Base-by-base conservation (phyloP, 2,888 invertebrate species). In the Thera obeliscata region DNA sequence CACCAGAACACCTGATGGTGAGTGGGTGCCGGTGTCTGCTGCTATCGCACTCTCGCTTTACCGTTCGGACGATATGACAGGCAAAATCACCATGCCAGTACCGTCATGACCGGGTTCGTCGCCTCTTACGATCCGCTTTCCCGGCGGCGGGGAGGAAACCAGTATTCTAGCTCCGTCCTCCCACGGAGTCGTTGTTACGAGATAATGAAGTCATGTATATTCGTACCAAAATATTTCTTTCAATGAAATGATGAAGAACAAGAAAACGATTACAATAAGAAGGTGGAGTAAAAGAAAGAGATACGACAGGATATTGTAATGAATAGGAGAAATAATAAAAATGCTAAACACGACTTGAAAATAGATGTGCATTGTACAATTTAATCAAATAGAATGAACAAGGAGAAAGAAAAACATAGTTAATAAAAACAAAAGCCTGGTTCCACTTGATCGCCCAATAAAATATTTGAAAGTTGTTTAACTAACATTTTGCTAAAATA, bases 101-200 rank as follows among this genome's bases (percentile, higher is more conserved):
- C 65, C 56, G 43, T 56, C 48, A 38, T 57, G 6, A 41, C 59
- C 69, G 66, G 71, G 71, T 69, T 66, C 49, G 65, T 73, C 69
- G 69, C 50, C 66, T 67, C 48, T 64, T 66, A 73, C 70, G 70
- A 72, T 73, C 63, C 70, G 67, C 72, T 69, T 41, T 43, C 67
- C 73, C 64, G 67, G 67, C 46, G 60, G 60, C 69, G 69, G 67
- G 12, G 69, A 61, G 66, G 73, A 73, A 67, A 46, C n/a, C 55
- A 49, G 59, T 64, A 58, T 55, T 64, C 55, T 59, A n/a, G 4
- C 64, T 64, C 70, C 70, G 68, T 70, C 66, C 70, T 55, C 72
- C 57, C 72, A 68, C 72, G 64, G 66, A 68, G 56, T 33, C 2
- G 38, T 6, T 3, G 43, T 12, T 38, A 12, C 5, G 36, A 61